Conservation (phyloP, 2,888 invertebrate genomes). For the Schrankia costaestrigalis region DNA sequence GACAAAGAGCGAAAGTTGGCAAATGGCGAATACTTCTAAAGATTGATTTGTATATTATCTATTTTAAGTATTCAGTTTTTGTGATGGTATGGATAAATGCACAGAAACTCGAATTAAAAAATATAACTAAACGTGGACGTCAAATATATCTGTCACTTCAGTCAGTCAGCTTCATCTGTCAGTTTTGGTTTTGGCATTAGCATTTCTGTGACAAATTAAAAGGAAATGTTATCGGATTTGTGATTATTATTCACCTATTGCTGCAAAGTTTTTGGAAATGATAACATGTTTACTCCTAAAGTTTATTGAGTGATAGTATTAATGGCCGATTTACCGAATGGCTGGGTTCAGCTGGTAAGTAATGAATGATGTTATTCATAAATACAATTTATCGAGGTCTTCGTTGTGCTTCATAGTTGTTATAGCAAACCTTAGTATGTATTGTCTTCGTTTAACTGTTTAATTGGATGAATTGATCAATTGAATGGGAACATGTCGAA, state of each 20-base stretch:
- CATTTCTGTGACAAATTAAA: slow-evolving; percentile 17
- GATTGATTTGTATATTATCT: no score
- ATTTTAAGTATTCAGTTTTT: no score
- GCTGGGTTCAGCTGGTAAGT: slow-evolving; percentile 81
- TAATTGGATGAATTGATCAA: slow-evolving; percentile 62
- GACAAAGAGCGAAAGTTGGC: no score
- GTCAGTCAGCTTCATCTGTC: no score
- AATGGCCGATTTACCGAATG: slow-evolving; percentile 80
- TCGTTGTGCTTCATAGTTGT: slow-evolving; percentile 52
- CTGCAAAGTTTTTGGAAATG: slow-evolving; percentile 42
- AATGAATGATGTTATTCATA: slow-evolving; percentile 36
- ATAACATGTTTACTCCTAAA: slow-evolving; percentile 33
- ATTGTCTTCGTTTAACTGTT: slow-evolving; percentile 52
- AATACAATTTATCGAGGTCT: slow-evolving; percentile 40
- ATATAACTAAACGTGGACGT: no score
- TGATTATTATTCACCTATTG: slow-evolving; percentile 32
- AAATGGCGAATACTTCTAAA: no score
- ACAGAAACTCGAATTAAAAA: no score
- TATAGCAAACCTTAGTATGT: slow-evolving; percentile 25
- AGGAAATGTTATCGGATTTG: slow-evolving; percentile 41
- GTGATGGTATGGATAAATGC: no score
- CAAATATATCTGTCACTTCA: no score
- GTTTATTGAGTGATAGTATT: slow-evolving; percentile 57
- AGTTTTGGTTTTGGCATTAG: slow-evolving; percentile 26
- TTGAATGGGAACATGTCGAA: slow-evolving; percentile 41